These are phyloP conservation scores for Arizona elegans DNA, from an alignment of 2,113 vertebrate genomes.

Conservation along the genomic window DNA sequence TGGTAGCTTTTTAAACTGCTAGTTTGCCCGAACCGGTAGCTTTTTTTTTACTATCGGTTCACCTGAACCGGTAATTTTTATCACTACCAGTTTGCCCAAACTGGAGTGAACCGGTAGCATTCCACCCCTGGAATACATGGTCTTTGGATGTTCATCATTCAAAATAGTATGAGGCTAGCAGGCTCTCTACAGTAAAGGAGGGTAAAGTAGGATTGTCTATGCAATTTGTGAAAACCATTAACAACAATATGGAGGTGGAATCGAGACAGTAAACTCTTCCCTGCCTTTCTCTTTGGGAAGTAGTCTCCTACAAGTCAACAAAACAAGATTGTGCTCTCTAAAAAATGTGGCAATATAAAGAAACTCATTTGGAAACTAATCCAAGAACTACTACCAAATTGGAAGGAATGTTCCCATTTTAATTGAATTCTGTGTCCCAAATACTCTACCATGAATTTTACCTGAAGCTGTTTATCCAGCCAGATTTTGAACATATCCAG, in stretches of 20 bases:
- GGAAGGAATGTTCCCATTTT: not conserved
- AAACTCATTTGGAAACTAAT: not conserved
- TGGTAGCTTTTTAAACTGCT: no score
- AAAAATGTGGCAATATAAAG: not conserved
- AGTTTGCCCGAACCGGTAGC: no score
- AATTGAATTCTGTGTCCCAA: not conserved
- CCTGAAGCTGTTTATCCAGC: not conserved
- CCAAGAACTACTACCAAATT: not conserved
- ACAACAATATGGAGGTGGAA: not conserved
- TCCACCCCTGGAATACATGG: not conserved
- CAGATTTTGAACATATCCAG: conserved; percentile 3
- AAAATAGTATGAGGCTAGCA: not conserved
- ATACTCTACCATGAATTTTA: not conserved
- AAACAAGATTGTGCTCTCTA: not conserved
- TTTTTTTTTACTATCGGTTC: no score
- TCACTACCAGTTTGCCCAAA: no score
- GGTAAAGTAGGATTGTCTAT: not conserved
- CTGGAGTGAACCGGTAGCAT: no score
- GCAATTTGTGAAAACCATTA: not conserved
- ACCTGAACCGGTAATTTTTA: no score
- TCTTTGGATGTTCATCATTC: not conserved
- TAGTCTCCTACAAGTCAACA: not conserved
- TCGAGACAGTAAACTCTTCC: not conserved
- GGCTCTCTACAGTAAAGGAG: not conserved
- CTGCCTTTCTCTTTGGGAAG: not conserved